A percentile compares a stretch with the other conserved stretches of the same genome.
These are phyloP conservation scores for Rhinopomastus cyanomelas DNA, from an alignment of 2,113 vertebrate genomes.

Conservation along the genomic window DNA sequence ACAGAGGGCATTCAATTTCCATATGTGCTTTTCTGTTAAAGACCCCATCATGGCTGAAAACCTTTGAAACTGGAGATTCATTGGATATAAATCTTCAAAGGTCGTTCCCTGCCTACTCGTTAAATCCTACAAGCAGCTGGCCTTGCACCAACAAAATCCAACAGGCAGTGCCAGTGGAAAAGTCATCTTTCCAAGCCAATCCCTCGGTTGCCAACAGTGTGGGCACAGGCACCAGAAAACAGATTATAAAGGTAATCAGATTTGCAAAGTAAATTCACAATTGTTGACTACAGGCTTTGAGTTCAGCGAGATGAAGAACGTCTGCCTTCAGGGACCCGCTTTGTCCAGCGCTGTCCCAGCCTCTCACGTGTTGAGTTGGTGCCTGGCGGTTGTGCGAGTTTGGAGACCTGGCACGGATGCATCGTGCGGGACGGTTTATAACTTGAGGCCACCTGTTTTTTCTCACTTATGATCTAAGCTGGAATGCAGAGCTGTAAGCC, in stretches of 20 bases:
- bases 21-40: slow-evolving; percentile 21
- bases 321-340: background rate
- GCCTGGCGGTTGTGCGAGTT: background rate
- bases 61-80: slow-evolving; percentile 1
- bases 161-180: background rate
- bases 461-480: background rate
- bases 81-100: slow-evolving; percentile 30
- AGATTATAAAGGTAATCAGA: slow-evolving; percentile 62
- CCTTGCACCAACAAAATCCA: slow-evolving; percentile 10
- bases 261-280: background rate
- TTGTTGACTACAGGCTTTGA: background rate
- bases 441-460: background rate
- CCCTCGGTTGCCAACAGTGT: background rate
- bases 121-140: slow-evolving; percentile 48
- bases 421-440: background rate
- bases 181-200: slow-evolving; percentile 15
- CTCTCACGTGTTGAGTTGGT: background rate
- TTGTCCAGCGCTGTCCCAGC: background rate
- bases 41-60: slow-evolving; percentile 48
- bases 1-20: background rate
- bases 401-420: background rate
- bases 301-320: background rate
- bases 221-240: slow-evolving; percentile 49
- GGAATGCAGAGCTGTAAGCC: background rate
- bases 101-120: background rate